Base-by-base conservation (phyloP, 2,113 vertebrate species). In the Procavia capensis region DNA sequence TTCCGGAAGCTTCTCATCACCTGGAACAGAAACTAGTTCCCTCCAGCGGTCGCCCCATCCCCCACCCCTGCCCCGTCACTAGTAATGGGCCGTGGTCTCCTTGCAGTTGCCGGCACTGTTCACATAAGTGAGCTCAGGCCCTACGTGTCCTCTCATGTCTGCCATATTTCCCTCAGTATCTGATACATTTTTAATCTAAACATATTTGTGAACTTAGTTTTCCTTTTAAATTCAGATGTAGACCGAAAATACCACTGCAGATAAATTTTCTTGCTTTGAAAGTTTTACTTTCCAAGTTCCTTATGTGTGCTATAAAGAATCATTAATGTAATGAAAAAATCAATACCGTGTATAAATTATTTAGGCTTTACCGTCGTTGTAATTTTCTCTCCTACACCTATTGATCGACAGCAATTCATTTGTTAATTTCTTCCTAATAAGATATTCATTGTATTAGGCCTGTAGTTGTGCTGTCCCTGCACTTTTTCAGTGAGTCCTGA, bases 321-420 rank as follows among this genome's bases (percentile, higher is more conserved):
- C 92, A 93, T 97, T 96, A 98, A 97, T 98, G 88, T 98, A 98
- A 98, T 97, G 97, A 96, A 97, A 96, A 97, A 97, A 97, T 98
- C 96, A 90, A 91, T 97, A 13, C 27, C 34, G 79, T 97, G 24
- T 97, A 92, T 97, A 97, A 98, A 97, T 97, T 97, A 96, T 94
- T 79, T 97, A 97, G 94, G 87, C 95, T 98, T 98, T 97, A 97
- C 97, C 97, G 95, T 97, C 97, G 92, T 82, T 97, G 89, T 95
- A 97, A 96, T 98, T 98, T 98, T 97, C 96, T 97, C 90, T 97
- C 98, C 0, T 45, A 97, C 97, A 97, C 96, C 85, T 97, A 97
- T 98, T 94, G 98, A 98, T 98, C 76, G 92, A 97, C 91, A 94
- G 94, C 98, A 97, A 98, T 98, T 98, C 93, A 43, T 95, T 97